Conservation (phyloP, 2,797 vertebrate genomes). For the Harpagifer antarcticus region DNA sequence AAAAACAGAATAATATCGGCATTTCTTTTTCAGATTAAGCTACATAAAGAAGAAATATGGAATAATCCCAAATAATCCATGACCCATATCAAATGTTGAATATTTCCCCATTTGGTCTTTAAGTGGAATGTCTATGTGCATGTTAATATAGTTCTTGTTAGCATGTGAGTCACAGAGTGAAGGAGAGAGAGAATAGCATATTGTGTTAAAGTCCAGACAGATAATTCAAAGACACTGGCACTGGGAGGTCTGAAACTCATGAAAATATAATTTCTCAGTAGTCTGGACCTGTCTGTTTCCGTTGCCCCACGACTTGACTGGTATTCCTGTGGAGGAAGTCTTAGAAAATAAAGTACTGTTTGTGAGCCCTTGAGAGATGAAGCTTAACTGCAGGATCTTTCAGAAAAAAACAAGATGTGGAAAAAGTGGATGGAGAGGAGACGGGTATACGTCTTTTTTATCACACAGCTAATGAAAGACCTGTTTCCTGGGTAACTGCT, state of each 20-base stretch:
- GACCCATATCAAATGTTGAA: no score
- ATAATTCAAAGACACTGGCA: neutral
- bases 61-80: no score
- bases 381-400: constrained; percentile 52
- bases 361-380: constrained; percentile 34
- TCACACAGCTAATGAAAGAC: constrained; percentile 83
- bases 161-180: neutral
- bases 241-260: constrained; percentile 36
- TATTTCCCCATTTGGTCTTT: no score
- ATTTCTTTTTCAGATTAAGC: no score
- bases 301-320: constrained; percentile 74
- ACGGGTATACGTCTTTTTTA: constrained; percentile 85
- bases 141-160: neutral
- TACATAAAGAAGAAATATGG: no score
- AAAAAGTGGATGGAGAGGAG: constrained; percentile 52
- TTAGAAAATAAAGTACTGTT: constrained; percentile 4
- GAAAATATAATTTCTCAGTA: constrained; percentile 41
- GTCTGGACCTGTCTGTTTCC: constrained; percentile 38
- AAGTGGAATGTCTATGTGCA: no score
- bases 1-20: no score
- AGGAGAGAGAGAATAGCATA: neutral
- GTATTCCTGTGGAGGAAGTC: constrained; percentile 50
- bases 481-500: constrained; percentile 80
- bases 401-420: constrained; percentile 36
- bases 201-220: constrained; percentile 2